A percentile compares a stretch with the other conserved stretches of the same genome.
phyloP scores from a whole-genome alignment of 1,140 invertebrate species.

The Drosophila tsacasi region DNA sequence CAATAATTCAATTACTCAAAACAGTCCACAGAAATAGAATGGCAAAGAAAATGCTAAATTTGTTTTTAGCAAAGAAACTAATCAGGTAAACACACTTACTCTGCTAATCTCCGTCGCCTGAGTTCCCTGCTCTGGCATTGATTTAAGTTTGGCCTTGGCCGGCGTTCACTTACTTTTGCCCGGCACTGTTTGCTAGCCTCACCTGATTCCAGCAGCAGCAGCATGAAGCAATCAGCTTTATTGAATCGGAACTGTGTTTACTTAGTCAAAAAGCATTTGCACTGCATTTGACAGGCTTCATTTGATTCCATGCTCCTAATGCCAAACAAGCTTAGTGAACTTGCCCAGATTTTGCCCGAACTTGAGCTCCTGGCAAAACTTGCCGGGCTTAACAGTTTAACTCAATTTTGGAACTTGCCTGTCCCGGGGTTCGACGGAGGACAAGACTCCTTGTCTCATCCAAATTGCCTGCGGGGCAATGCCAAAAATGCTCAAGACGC shows the following conservation, averaged over 20 bases:
- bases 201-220: slow-evolving; percentile 24
- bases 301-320: slow-evolving; percentile 77
- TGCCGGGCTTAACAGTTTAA: slow-evolving; percentile 71
- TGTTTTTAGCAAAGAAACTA: background rate
- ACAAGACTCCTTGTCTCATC: slow-evolving; percentile 43
- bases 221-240: slow-evolving; percentile 45
- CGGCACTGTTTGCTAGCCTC: slow-evolving; percentile 7
- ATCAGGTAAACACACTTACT: slow-evolving; percentile 22
- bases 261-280: slow-evolving; percentile 66
- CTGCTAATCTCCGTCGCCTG: slow-evolving; percentile 16
- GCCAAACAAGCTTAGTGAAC: slow-evolving; percentile 68
- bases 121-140: slow-evolving; percentile 1
- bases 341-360: slow-evolving; percentile 27
- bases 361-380: slow-evolving; percentile 33
- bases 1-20: background rate
- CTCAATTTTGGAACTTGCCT: slow-evolving; percentile 67
- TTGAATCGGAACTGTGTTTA: slow-evolving; percentile 66
- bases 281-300: slow-evolving; percentile 80
- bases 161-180: slow-evolving; percentile 16
- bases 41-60: background rate
- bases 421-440: slow-evolving; percentile 11
- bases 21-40: background rate
- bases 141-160: slow-evolving; percentile 25
- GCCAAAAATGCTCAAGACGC: slow-evolving; percentile 53
- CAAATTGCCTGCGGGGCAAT: slow-evolving; percentile 50